Evolutionary conservation across 2,888 invertebrate species (phyloP), one percentile per base, ranked within the genome.

Genomic region (Rhimphoctona megacephalus): DNA sequence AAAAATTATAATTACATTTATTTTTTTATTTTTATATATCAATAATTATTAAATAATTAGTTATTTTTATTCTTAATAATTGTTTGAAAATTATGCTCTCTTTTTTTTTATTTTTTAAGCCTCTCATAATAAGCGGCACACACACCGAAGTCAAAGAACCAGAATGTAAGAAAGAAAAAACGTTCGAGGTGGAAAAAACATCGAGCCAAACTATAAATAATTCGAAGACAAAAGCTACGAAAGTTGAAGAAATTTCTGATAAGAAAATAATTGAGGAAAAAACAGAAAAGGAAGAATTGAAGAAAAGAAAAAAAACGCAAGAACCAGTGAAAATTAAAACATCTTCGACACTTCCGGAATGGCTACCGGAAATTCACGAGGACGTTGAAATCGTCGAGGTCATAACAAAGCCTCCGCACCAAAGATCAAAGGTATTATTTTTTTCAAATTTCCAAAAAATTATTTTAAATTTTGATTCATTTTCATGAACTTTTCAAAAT

Each of bases 321-420:
- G 67, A 74, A 64, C 70, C 66, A 64, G 66, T 33, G 82, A 87
- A 14, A 89, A 66, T 36, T 8, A 0, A 77, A 30, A 66, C 17
- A 0, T 57, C 81, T 90, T 0, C 93, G 93, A 49, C 90, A 93
- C 73, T 95, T 95, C 95, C 95, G 86, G 85, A 91, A 91, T 84
- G 95, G 95, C 1, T 92, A 91, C 73, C 95, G 92, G 46, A 95
- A 95, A 88, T 92, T 92, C 93, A 91, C 57, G 90, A 93, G 80
- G 91, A 94, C 84, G 93, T 94, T 70, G 92, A 92, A 83, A 88
- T 94, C 67, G 92, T 96, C 39, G 89, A 95, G 89, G 95, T 96
- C 4, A 95, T 96, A 46, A 94, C 95, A 88, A 97, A 96, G 94
- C 95, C 96, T 8, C 96, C 96, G 0, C 96, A 96, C 94, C 94